These are phyloP conservation scores for Sebastes cheni DNA, from an alignment of 2,797 vertebrate genomes.

Conservation along the genomic window DNA sequence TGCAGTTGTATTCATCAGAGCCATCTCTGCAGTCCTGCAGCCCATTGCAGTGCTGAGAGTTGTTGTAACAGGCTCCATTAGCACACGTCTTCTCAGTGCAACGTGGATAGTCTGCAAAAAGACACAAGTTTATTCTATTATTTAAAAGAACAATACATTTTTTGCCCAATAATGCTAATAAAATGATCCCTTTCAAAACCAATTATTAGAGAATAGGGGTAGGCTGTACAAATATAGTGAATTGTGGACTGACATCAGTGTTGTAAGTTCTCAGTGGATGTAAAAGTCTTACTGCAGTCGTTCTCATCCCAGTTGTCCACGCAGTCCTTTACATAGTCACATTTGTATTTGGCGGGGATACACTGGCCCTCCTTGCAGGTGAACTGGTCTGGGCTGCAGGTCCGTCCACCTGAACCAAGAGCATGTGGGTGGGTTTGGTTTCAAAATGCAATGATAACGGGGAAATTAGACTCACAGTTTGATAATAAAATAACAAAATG, in stretches of 20 bases:
- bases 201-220: not conserved
- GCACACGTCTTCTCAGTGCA: constrained; percentile 78
- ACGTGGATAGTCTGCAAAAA: constrained; percentile 72
- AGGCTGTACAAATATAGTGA: too few relatives aligned
- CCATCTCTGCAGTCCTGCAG: constrained; percentile 78
- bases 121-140: not conserved
- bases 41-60: constrained; percentile 78
- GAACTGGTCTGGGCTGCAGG: constrained; percentile 78
- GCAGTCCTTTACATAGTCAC: constrained; percentile 79
- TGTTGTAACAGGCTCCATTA: constrained; percentile 80
- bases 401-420: constrained; percentile 64
- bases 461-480: not conserved
- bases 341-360: constrained; percentile 73
- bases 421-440: not conserved
- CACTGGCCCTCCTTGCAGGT: constrained; percentile 81
- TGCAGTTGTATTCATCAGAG: constrained; percentile 81
- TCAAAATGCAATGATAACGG: not conserved
- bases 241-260: not conserved
- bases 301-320: constrained; percentile 80
- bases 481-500: not conserved
- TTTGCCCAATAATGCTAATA: not conserved
- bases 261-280: not conserved
- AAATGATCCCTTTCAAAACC: not conserved
- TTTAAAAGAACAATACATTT: not conserved
- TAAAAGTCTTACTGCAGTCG: constrained; percentile 76